These are phyloP conservation scores for Pituophis catenifer DNA, from an alignment of 2,113 vertebrate genomes.

Conservation along the genomic window DNA sequence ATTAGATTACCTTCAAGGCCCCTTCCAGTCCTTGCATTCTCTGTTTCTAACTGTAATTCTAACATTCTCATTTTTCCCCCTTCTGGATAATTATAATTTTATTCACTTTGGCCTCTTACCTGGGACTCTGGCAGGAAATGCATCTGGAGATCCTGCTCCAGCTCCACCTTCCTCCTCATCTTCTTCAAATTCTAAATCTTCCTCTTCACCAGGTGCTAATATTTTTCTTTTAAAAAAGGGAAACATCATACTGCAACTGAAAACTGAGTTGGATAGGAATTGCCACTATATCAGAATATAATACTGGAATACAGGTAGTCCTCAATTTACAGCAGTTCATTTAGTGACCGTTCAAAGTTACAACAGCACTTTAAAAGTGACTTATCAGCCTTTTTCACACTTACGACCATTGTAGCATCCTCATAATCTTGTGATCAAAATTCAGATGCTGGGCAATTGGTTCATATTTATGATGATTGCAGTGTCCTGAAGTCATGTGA, in stretches of 20 bases:
- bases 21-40: not conserved
- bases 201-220: slow-evolving; percentile 95
- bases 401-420: no score
- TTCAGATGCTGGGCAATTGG: no score
- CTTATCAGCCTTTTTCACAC: no score
- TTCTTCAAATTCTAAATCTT: slow-evolving; percentile 93
- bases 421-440: no score
- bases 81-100: not conserved
- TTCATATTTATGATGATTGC: no score
- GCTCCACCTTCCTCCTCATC: slow-evolving; percentile 89
- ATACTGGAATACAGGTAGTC: not conserved
- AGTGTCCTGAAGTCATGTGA: no score
- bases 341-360: no score
- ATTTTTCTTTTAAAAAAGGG: slow-evolving; percentile 80
- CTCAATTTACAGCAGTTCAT: no score
- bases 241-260: not conserved
- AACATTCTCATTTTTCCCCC: no score
- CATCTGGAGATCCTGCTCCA: slow-evolving; percentile 82
- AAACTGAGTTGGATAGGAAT: not conserved
- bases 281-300: not conserved
- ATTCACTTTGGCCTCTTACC: slow-evolving; percentile 67
- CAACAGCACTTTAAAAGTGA: no score
- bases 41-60: not conserved
- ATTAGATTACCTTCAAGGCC: not conserved
- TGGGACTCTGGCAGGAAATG: slow-evolving; percentile 82